Evolutionary conservation across 2,113 vertebrate genomes (phyloP).

Genomic region (Centropristis striata): DNA sequence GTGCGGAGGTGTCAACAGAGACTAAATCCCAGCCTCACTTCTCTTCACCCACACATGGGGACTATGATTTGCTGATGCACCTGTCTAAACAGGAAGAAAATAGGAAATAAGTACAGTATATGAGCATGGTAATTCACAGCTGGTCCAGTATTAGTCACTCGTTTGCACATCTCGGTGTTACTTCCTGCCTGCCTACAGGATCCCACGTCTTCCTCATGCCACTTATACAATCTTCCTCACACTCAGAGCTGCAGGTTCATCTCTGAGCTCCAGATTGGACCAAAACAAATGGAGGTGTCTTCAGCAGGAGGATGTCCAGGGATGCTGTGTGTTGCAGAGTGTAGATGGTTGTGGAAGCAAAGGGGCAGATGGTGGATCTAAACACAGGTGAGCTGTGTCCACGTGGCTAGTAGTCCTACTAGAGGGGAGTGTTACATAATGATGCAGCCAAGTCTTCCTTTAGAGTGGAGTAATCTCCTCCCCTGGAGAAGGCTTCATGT

Average conservation of each 20-base stretch:
- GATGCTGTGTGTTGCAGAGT: constrained; percentile 11
- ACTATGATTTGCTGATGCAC: constrained; percentile 60
- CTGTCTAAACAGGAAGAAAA: constrained; percentile 56
- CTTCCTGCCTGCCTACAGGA: constrained; percentile 23
- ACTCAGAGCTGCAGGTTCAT: constrained; percentile 25
- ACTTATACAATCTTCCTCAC: constrained; percentile 28
- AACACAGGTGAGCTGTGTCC: constrained; percentile 64
- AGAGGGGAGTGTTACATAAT: constrained; percentile 69
- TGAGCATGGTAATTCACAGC: constrained; percentile 24
- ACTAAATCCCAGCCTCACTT: constrained; percentile 69
- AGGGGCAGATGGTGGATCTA: constrained; percentile 43
- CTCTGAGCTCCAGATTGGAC: constrained; percentile 16
- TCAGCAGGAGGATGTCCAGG: neutral
- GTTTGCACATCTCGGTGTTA: constrained; percentile 51
- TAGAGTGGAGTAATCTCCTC: constrained; percentile 53
- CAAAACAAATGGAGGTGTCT: constrained; percentile 4
- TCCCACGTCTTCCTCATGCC: constrained; percentile 43
- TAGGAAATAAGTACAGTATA: constrained; percentile 39
- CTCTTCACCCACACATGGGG: constrained; percentile 68
- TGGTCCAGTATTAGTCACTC: constrained; percentile 53
- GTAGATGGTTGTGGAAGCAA: constrained; percentile 26
- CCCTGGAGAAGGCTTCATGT: constrained; percentile 17
- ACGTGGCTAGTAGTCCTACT: constrained; percentile 45
- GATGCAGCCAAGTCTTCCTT: constrained; percentile 68
- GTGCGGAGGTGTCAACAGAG: constrained; percentile 77